Evolutionary conservation across 1,140 invertebrate species (phyloP), one percentile per base, ranked within the genome.

Genomic region (Tetraneura akinire): DNA sequence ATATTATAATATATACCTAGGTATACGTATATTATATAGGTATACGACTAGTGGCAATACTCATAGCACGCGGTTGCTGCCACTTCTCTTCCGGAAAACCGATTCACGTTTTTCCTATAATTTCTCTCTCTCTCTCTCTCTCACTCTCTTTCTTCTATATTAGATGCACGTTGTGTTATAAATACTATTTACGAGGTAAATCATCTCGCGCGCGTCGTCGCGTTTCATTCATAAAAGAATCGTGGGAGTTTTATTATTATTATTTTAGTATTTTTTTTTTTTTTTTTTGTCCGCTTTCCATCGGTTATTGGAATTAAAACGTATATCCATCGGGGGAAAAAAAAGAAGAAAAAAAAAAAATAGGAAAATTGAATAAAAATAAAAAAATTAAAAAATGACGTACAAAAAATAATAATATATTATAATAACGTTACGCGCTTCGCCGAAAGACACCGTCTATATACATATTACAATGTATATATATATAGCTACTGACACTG

Each of bases 161-260:
- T n/a, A n/a, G n/a, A n/a, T n/a, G n/a, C n/a, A n/a, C n/a, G n/a
- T n/a, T n/a, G 14, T 32, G 13, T 32, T 37, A 32, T 64, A 64
- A 10, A 3, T 16, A 37, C 18, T 14, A 23, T 32, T 0, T 64
- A 29, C 14, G 57, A 23, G 64, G 26, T 51, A 45, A 29, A 45
- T 68, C 37, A 37, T 37, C 64, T 66, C n/a, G 64, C 55, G 74
- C 45, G 53, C 74, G 71, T 53, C 21, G 55, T 26, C 37, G n/a
- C n/a, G 32, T 29, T 78, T 60, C 74, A 78, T 78, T 78, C 74
- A 78, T 78, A 78, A 78, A 78, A 78, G 32, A 42, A 62, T 78
- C 74, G 74, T 78, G 74, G 74, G 74, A 78, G 74, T 78, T 78
- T 37, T 37, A 37, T 37, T n/a, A n/a, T n/a, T n/a, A n/a, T n/a